These are phyloP conservation scores for Gymnocheta viridis DNA, from an alignment of 2,888 invertebrate genomes.

Conservation along the genomic window DNA sequence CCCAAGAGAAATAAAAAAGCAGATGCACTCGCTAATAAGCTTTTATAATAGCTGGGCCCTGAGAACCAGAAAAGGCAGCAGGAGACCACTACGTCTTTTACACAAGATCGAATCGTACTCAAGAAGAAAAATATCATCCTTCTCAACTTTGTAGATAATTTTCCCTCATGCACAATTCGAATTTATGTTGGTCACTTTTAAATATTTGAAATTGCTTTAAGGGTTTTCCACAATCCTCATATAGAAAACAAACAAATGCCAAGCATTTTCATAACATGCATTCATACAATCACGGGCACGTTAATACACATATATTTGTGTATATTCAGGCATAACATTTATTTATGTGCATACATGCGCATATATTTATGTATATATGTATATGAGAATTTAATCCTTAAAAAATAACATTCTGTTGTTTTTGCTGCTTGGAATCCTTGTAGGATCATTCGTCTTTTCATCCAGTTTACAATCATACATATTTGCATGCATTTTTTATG, in stretches of 20 bases:
- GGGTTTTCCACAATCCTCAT: constrained; percentile 22
- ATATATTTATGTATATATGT: not conserved
- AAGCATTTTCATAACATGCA: constrained; percentile 38
- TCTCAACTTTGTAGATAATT: not conserved
- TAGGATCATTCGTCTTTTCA: constrained; percentile 64
- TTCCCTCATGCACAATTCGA: not conserved
- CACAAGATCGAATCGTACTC: too few species aligned
- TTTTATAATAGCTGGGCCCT: too few species aligned
- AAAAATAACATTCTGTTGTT: constrained; percentile 26
- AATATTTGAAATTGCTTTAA: not conserved
- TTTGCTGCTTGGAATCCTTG: constrained; percentile 37
- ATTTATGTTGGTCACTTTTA: constrained; percentile 18
- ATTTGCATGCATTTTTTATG: constrained; percentile 56
- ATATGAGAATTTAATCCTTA: constrained; percentile 47
- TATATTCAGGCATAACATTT: constrained; percentile 32
- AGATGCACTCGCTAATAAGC: too few species aligned
- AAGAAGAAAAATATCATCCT: too few species aligned
- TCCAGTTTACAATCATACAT: constrained; percentile 29
- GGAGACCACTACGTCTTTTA: too few species aligned
- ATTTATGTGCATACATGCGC: not conserved
- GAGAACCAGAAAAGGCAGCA: too few species aligned
- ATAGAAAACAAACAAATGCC: constrained; percentile 60
- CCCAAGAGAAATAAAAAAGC: too few species aligned
- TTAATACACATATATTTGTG: not conserved
- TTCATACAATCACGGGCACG: not conserved